Evolutionary conservation across 2,113 vertebrate species (phyloP).

Genomic region (Procavia capensis): DNA sequence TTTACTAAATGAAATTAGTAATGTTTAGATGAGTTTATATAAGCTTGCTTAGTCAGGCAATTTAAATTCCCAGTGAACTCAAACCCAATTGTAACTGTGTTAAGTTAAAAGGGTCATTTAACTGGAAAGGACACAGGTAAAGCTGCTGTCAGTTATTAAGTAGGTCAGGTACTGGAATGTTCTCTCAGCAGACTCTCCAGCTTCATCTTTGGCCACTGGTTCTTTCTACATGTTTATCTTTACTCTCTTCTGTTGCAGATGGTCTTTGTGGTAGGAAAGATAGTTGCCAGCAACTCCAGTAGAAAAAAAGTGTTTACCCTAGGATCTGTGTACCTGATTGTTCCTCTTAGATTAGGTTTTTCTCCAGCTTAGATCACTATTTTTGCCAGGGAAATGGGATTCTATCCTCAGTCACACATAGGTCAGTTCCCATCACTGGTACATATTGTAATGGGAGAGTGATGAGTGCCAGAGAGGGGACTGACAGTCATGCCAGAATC

Average conservation of each 20-base stretch:
- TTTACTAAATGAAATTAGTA: slow-evolving; percentile 29
- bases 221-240: background rate
- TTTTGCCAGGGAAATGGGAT: background rate
- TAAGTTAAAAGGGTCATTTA: background rate
- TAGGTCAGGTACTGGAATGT: background rate
- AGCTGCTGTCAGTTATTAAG: background rate
- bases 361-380: background rate
- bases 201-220: background rate
- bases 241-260: background rate
- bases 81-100: background rate
- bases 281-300: background rate
- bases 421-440: background rate
- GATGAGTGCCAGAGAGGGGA: background rate
- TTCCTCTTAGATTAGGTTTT: background rate
- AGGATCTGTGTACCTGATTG: background rate
- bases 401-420: background rate
- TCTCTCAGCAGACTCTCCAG: background rate
- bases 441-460: background rate
- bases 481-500: background rate
- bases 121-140: background rate
- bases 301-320: background rate
- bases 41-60: background rate
- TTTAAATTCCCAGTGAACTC: background rate
- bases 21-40: background rate
- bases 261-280: background rate